These are phyloP conservation scores for Benthosema pterotum DNA, from an alignment of 2,797 vertebrate genomes.

Conservation along the genomic window DNA sequence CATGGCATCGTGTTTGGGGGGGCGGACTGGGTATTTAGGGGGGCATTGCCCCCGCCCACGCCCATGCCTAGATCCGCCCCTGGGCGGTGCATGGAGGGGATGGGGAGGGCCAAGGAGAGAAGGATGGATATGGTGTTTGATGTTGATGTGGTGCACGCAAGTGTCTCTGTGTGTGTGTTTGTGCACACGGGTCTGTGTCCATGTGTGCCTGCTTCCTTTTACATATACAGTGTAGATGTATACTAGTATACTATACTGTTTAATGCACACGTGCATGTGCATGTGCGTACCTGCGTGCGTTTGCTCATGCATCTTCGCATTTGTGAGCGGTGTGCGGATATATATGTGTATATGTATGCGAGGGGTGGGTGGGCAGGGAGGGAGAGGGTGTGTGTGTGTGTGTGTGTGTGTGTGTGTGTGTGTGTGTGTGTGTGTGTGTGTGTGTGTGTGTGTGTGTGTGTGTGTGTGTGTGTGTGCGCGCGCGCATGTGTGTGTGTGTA, in stretches of 20 bases:
- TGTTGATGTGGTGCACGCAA: not conserved
- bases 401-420: not conserved
- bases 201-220: not conserved
- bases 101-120: not conserved
- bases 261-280: not conserved
- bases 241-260: not conserved
- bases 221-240: not conserved
- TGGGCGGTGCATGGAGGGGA: not conserved
- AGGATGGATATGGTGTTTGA: not conserved
- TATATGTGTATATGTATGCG: not conserved
- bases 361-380: not conserved
- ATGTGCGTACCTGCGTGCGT: not conserved
- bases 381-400: not conserved
- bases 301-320: not conserved
- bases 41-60: no score
- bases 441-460: conserved; percentile 8
- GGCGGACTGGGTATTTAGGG: no score
- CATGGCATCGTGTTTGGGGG: no score
- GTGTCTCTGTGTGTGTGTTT: not conserved
- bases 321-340: not conserved
- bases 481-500: conserved; percentile 14
- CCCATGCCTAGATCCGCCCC: no score
- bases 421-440: conserved; percentile 4
- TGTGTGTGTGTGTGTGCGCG: conserved; percentile 19
- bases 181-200: not conserved